Evolutionary conservation across 2,888 invertebrate species (phyloP).

Genomic region (Julus scandinavius): DNA sequence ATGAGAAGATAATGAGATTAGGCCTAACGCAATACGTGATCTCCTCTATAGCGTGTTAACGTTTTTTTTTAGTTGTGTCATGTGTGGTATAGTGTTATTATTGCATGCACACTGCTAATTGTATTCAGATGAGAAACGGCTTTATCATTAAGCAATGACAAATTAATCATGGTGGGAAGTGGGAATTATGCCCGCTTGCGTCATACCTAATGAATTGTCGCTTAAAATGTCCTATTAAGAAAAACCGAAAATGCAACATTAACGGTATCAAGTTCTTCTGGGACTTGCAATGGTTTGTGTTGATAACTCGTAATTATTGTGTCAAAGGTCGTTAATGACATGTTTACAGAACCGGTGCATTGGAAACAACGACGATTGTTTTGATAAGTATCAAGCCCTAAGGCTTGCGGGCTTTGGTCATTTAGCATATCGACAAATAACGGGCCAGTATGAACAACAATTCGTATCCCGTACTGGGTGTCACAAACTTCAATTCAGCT

Average conservation of each 20-base stretch:
- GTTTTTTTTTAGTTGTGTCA: background rate
- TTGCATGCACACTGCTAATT: background rate
- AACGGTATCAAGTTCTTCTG: too few relatives aligned
- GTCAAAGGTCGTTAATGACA: constrained; percentile 20
- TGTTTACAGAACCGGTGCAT: constrained; percentile 1
- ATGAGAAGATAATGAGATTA: background rate
- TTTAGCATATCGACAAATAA: background rate
- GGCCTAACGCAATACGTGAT: background rate
- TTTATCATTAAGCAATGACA: too few relatives aligned
- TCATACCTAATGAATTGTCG: too few relatives aligned
- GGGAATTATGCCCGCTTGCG: too few relatives aligned
- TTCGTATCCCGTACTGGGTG: background rate
- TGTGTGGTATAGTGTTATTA: background rate
- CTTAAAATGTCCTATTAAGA: too few relatives aligned
- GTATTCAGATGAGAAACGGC: background rate
- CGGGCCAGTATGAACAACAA: background rate
- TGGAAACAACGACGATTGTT: constrained; percentile 18
- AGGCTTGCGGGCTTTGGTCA: background rate
- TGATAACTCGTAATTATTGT: background rate
- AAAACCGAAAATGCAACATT: too few relatives aligned
- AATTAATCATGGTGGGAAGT: too few relatives aligned
- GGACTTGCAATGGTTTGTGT: background rate
- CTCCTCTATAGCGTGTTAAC: background rate
- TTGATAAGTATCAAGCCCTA: background rate
- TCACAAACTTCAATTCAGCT: too few relatives aligned